Evolutionary conservation across 2,797 vertebrate species (phyloP).

Genomic region (Pampus argenteus): DNA sequence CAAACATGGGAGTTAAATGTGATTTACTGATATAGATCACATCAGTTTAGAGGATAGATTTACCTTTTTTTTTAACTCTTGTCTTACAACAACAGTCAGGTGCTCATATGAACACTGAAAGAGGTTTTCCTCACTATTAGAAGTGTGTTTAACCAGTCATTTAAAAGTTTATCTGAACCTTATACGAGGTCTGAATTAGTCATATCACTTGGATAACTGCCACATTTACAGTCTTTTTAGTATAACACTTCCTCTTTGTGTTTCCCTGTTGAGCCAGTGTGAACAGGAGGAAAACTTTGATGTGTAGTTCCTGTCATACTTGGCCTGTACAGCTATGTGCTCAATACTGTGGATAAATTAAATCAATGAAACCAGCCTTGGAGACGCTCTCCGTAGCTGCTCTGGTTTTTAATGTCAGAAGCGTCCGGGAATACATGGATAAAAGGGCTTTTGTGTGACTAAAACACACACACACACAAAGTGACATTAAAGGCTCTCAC

Average conservation of each 20-base stretch:
- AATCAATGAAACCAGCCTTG: not conserved
- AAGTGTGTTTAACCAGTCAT: not conserved
- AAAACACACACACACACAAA: not conserved
- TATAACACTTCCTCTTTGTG: too few relatives aligned
- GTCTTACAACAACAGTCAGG: too few relatives aligned
- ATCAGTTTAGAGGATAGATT: not conserved
- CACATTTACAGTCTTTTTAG: not conserved
- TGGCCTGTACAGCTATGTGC: not conserved
- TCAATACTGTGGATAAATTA: not conserved
- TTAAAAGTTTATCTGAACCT: not conserved
- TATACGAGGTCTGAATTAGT: not conserved
- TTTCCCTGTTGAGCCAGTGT: too few relatives aligned
- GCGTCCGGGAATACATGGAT: not conserved
- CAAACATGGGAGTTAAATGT: not conserved
- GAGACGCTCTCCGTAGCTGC: not conserved
- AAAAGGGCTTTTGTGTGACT: constrained; percentile 5
- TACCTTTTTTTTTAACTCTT: not conserved
- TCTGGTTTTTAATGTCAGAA: not conserved
- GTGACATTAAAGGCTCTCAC: constrained; percentile 71
- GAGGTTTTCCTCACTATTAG: too few relatives aligned
- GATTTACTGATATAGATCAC: too few relatives aligned
- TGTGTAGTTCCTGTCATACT: not conserved
- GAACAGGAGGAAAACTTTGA: too few relatives aligned
- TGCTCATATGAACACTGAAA: too few relatives aligned
- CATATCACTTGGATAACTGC: not conserved